Base-by-base conservation (phyloP, 2,888 invertebrate species). In the Osedax fenrisi region DNA sequence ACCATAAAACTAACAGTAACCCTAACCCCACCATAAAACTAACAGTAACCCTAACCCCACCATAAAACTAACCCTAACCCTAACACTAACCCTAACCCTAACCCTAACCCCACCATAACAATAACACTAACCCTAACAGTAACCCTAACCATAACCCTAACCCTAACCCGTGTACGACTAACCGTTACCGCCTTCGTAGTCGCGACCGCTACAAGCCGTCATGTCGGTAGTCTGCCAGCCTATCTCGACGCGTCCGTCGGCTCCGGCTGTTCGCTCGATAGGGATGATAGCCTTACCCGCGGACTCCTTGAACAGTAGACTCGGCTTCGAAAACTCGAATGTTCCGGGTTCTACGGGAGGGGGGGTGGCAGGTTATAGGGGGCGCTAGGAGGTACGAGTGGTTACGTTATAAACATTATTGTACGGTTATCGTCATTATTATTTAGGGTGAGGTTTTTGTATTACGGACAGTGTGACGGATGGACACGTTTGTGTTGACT, bases 161-260 rank as follows among this genome's bases (percentile, higher is more conserved):
- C n/a, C n/a, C n/a, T n/a, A n/a, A n/a, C n/a, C n/a, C n/a, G 82
- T 83, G 21, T 41, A 10, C 17, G 41, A 41, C 41, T 41, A 41
- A 41, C 87, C 88, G 76, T 85, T 84, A 0, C 87, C 87, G 0
- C 87, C 87, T 21, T 82, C 79, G 79, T 85, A 88, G 81, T 88
- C 88, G 74, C 84, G 82, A 2, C 87, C 87, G 26, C 84, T 84
- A 61, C 86, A 83, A 1, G 88, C 88, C 5, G 87, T 85, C 75
- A 87, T 85, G 80, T 88, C 88, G 76, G 86, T 84, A 0, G 88
- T 88, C 77, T 83, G 84, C 86, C 87, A 88, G 67, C 83, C 82
- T 2, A 88, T 85, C 2, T 83, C 79, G 3, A 87, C 85, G 59
- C 85, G 83, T 0, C 88, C 88, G 76, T 88, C 88, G 1, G 87